These are phyloP conservation scores for Theocolax elegans DNA, from an alignment of 1,140 invertebrate genomes.

Conservation along the genomic window DNA sequence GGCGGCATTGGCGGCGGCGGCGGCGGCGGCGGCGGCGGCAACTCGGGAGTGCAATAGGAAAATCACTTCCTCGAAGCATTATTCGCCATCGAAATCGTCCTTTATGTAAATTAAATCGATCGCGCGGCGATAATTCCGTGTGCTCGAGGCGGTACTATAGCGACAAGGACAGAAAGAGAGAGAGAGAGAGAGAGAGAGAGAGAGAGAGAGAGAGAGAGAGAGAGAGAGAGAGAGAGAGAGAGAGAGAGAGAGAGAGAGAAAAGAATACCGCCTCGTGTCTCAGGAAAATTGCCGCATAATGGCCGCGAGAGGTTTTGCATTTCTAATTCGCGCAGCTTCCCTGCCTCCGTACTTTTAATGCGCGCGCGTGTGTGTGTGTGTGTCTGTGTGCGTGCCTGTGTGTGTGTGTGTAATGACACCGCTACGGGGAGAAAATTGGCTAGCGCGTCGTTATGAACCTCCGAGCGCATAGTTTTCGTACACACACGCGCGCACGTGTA, in stretches of 20 bases:
- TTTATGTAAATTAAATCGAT: constrained; percentile 44
- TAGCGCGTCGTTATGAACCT: not conserved
- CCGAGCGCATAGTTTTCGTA: not conserved
- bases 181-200: too few species aligned
- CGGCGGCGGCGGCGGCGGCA: not conserved
- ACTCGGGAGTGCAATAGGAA: not conserved
- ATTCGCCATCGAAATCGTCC: constrained; percentile 30
- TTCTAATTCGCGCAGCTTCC: constrained; percentile 28
- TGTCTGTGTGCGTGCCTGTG: not conserved
- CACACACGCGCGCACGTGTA: not conserved
- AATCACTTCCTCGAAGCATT: constrained; percentile 40
- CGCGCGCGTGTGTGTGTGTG: not conserved
- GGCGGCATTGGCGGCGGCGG: not conserved
- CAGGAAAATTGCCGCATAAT: constrained; percentile 29
- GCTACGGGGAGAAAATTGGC: constrained; percentile 30
- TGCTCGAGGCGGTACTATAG: too few species aligned
- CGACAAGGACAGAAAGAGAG: too few species aligned
- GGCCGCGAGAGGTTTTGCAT: constrained; percentile 29
- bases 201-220: too few species aligned
- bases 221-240: too few species aligned
- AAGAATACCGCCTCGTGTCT: not conserved
- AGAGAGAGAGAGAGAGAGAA: too few species aligned
- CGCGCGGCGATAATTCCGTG: constrained; percentile 12
- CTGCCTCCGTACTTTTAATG: not conserved
- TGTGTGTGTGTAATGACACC: constrained; percentile 24